Percentiles rank a stretch among this genome's conserved stretches.
These are phyloP conservation scores for Platanista minor DNA, from an alignment of 2,113 vertebrate genomes.

Conservation along the genomic window DNA sequence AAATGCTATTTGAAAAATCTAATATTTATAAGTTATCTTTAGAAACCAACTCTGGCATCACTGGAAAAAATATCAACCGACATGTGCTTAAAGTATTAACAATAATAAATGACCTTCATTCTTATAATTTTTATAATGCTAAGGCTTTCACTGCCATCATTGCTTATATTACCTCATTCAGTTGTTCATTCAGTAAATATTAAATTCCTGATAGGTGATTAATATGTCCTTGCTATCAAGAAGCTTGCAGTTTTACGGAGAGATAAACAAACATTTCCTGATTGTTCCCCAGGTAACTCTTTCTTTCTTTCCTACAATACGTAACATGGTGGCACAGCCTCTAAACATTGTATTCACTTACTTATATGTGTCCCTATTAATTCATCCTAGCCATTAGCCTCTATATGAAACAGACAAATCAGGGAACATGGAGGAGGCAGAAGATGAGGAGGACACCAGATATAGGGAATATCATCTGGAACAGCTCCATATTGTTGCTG, in stretches of 20 bases:
- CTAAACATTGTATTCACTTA: not conserved
- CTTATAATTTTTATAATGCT: not conserved
- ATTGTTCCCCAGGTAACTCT: not conserved
- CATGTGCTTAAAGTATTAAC: not conserved
- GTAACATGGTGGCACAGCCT: not conserved
- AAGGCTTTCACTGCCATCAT: not conserved
- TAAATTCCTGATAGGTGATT: not conserved
- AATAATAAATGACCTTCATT: not conserved
- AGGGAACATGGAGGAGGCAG: too few species aligned
- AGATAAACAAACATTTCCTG: not conserved
- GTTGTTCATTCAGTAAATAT: not conserved
- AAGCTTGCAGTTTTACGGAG: not conserved
- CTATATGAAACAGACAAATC: not conserved
- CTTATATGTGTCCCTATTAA: not conserved
- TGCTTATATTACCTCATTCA: not conserved
- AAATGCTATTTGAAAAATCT: not conserved
- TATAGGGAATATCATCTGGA: not conserved
- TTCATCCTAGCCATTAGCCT: not conserved
- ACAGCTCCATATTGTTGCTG: not conserved
- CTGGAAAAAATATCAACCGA: not conserved
- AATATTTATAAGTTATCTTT: not conserved
- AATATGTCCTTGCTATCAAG: not conserved
- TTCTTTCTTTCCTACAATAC: not conserved
- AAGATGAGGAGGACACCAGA: not conserved
- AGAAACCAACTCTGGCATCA: not conserved